phyloP scores from a whole-genome alignment of 1,140 invertebrate species.

The Bombus soroeensis region DNA sequence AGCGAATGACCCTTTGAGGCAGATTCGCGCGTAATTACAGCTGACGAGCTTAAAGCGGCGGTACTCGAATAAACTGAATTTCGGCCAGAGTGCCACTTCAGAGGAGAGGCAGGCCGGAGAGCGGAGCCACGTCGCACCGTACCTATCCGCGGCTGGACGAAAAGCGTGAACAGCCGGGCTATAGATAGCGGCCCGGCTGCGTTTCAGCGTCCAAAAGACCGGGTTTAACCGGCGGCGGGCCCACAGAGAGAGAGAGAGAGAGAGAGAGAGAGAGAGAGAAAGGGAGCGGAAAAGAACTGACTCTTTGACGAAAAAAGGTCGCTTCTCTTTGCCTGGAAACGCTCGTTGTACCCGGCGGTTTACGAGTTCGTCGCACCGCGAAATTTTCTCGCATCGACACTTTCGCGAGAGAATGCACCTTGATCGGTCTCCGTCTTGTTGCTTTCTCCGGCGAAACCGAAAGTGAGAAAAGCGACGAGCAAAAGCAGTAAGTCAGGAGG shows the following conservation, averaged over 20 bases:
- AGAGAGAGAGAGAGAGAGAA: not conserved
- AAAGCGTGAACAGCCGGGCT: constrained; percentile 47
- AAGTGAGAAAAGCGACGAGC: not conserved
- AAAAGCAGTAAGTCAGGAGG: not conserved
- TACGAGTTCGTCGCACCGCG: not conserved
- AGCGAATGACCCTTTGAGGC: constrained; percentile 49
- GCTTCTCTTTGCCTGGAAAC: not conserved
- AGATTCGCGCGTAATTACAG: constrained; percentile 58
- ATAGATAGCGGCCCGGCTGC: constrained; percentile 9
- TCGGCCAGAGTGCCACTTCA: constrained; percentile 57
- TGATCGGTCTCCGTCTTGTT: not conserved
- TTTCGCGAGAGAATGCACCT: too few relatives aligned
- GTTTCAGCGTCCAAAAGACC: constrained; percentile 40
- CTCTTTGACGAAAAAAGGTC: constrained; percentile 10
- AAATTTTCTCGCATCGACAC: not conserved
- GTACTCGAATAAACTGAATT: constrained; percentile 66
- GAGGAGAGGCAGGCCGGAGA: constrained; percentile 37
- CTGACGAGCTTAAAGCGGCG: constrained; percentile 52
- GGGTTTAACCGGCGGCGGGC: constrained; percentile 11
- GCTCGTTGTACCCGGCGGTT: not conserved
- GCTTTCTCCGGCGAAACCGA: not conserved
- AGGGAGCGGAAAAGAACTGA: constrained; percentile 21
- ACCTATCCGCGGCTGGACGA: constrained; percentile 13
- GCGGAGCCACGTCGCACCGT: not conserved
- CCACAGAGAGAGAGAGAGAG: not conserved